Base-by-base conservation (phyloP, 2,888 invertebrate species). In the Psylliodes chrysocephalus region DNA sequence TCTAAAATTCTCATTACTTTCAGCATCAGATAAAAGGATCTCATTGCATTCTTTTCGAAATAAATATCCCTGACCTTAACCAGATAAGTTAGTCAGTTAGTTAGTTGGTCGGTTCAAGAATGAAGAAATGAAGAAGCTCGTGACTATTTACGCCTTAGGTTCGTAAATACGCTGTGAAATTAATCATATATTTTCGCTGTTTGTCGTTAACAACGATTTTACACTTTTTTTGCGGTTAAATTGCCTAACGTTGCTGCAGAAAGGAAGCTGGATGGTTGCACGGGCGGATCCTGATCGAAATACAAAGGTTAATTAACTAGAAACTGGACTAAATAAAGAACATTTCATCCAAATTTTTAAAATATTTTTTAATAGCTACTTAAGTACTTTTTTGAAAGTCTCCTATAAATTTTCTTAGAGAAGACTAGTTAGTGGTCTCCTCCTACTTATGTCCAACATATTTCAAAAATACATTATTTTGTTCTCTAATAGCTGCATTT, bases 181-280 rank as follows among this genome's bases (percentile, higher is more conserved):
- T 33, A 57, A 57, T 57, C 38, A 33, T 57, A 22, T 22, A 53
- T 12, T 19, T 57, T n/a, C 22, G 47, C 35, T 35, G 25, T 25
- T 47, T 46, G 56, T 46, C 57, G 57, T 57, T 57, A 49, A 22
- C 38, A 25, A 10, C 57, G 19, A 57, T 57, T 57, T 57, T 57
- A 57, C 47, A 57, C 57, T 57, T 57, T 57, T 57, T 57, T 46
- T 18, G 19, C 18, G 25, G 47, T 14, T 47, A 14, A 35, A 38
- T 17, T 47, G 42, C n/a, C n/a, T n/a, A n/a, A n/a, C 28, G 18
- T 44, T 56, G 46, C 7, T n/a, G 46, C 22, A 1, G 22, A 17
- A 44, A 17, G 44, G 8, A 30, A 30, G 38, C n/a, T n/a, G n/a
- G n/a, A n/a, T n/a, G n/a, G n/a, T n/a, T n/a, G n/a, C n/a, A n/a